Base-by-base conservation (phyloP, 2,888 invertebrate genomes). In the Autographa gamma region DNA sequence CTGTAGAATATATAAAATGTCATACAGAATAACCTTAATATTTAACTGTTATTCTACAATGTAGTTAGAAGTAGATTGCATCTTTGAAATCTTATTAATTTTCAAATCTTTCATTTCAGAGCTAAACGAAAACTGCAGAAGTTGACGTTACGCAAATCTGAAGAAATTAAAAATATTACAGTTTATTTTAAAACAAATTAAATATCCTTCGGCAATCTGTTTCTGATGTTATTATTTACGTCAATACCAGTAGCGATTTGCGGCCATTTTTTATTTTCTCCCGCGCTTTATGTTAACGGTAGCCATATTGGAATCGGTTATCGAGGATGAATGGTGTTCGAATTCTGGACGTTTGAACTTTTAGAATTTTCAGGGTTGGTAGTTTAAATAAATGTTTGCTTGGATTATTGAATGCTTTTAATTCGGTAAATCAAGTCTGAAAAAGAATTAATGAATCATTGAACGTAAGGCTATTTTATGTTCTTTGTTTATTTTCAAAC, bases 261-360 rank as follows among this genome's bases (percentile, higher is more conserved):
- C 60, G 43, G 73, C 81, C 69, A 74, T 80, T 48, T 76, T 80
- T 70, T 61, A 71, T 64, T 61, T 80, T 60, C 71, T 69, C 71
- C 63, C 81, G 74, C 71, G 65, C 52, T 80, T 77, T 68, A 73
- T 72, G 66, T 70, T 61, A 63, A 62, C 61, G 58, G 66, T 31
- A 16, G 70, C 66, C 78, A 70, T 77, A 63, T 74, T 78, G 25
- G 58, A 66, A 63, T 74, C 54, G 52, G 60, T 62, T 62, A 62
- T 69, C 61, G 61, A 43, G n/a, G 54, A 73, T 74, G 59, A 67
- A 73, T 74, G 54, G 75, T 59, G 41, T 58, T 69, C 52, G 54
- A 62, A 58, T 64, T 76, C 64, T 69, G 11, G 62, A 52, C 25
- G 34, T 54, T 61, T 58, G 62, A 62, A 25, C 70, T 52, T 38